Base-by-base conservation (phyloP, 2,888 invertebrate species). In the Pterostichus niger region DNA sequence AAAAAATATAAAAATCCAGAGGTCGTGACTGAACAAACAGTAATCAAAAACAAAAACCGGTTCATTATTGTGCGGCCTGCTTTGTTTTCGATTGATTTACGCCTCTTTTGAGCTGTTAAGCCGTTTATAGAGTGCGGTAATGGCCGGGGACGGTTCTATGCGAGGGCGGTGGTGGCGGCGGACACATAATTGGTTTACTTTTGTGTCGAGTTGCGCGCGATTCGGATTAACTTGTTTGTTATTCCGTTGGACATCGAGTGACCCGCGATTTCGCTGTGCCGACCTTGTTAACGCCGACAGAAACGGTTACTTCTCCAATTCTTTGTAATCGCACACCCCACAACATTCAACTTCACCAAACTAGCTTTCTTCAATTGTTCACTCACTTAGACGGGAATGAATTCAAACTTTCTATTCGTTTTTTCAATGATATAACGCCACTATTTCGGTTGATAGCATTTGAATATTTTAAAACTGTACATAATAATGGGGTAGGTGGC, bases 181-280 rank as follows among this genome's bases (percentile, higher is more conserved):
- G 40, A 52, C 56, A 56, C 40, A 40, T 71, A 71, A 71, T 71
- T 71, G 68, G 40, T 71, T 71, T 71, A 71, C 68, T 71, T 71
- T 71, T 71, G 68, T 44, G 68, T 71, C 68, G 68, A 71, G 17
- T 17, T 56, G 56, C 24, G 44, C 68, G 33, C 68, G 68, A 71
- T 71, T 71, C 40, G 68, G 68, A 71, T 71, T 71, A 71, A 44
- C 44, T 71, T 71, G 68, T 71, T 71, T 71, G 68, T 71, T 71
- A 44, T 71, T 71, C 44, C 15, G 44, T 17, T 13, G 68, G 68
- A 56, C 68, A 44, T 33, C 64, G 44, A 44, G 17, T 64, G 35
- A 64, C 35, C 64, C 35, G 35, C 10, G 64, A 40, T 7, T 40
- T 40, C 40, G 9, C 40, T 40, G 24, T 24, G 1, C 4, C 11